Percentiles rank a stretch among this genome's conserved stretches.
Conservation (phyloP, 2,888 invertebrate genomes). For the Micropterix aruncella region DNA sequence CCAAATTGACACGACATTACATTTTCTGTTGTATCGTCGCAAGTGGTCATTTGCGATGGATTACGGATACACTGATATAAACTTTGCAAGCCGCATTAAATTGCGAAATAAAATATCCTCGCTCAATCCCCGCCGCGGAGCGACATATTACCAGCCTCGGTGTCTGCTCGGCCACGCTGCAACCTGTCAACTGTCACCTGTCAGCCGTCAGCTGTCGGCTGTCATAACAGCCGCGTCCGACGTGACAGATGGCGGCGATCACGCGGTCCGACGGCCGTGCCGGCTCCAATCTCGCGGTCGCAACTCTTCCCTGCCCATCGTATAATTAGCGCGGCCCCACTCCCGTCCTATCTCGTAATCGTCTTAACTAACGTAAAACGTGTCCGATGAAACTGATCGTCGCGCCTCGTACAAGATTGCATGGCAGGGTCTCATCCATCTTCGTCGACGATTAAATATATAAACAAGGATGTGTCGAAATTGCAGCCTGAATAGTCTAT, state of each 20-base stretch:
- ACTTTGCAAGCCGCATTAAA: too few species aligned
- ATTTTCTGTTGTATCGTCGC: too few species aligned
- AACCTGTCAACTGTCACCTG: background rate
- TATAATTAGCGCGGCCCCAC: background rate
- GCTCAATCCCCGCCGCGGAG: too few species aligned
- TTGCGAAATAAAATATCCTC: too few species aligned
- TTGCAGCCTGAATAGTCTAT: too few species aligned
- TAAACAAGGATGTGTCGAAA: too few species aligned
- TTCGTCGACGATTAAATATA: too few species aligned
- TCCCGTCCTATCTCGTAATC: background rate
- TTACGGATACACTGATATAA: too few species aligned
- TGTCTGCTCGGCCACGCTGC: background rate
- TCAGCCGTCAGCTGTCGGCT: background rate
- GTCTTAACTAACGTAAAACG: background rate
- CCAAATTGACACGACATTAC: too few species aligned
- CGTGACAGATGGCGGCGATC: background rate
- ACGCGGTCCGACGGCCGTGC: background rate
- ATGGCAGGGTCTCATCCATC: too few species aligned
- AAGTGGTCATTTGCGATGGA: too few species aligned
- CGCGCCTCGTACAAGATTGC: background rate
- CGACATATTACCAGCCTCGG: too few species aligned
- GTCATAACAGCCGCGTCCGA: background rate
- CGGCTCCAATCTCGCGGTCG: background rate
- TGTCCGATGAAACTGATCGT: background rate
- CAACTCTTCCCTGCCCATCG: background rate